Evolutionary conservation across 2,888 invertebrate genomes (phyloP).

Genomic region (Dryadula phaetusa): DNA sequence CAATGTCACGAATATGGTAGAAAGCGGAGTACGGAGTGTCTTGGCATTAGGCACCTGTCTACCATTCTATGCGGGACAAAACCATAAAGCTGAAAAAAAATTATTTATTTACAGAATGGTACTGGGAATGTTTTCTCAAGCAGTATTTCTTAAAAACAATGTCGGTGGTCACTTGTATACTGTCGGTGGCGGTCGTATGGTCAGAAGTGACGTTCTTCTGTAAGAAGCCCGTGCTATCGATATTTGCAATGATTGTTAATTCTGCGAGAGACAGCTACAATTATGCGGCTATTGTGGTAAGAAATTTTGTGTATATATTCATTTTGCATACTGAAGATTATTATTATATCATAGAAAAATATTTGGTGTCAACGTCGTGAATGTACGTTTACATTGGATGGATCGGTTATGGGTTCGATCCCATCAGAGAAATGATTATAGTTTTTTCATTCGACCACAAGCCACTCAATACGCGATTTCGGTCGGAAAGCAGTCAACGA

Average conservation of each 20-base stretch:
- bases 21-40: too few relatives aligned
- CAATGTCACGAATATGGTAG: too few relatives aligned
- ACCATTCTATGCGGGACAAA: too few relatives aligned
- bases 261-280: conserved; percentile 92
- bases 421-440: too few relatives aligned
- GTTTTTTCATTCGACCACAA: too few relatives aligned
- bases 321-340: not conserved
- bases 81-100: not conserved
- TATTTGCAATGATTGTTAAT: conserved; percentile 97
- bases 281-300: conserved; percentile 97
- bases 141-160: conserved; percentile 90
- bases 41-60: too few relatives aligned
- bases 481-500: too few relatives aligned
- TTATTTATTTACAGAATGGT: conserved; percentile 91
- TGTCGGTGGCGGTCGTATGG: conserved; percentile 98
- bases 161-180: conserved; percentile 88
- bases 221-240: conserved; percentile 94
- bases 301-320: conserved; percentile 38
- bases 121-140: conserved; percentile 95
- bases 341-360: not conserved
- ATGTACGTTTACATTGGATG: too few relatives aligned
- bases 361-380: too few relatives aligned
- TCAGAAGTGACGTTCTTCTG: conserved; percentile 99
- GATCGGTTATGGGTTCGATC: too few relatives aligned
- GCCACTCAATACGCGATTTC: too few relatives aligned